Evolutionary conservation across 2,113 vertebrate genomes (phyloP).

Genomic region (Puffinus mauretanicus): DNA sequence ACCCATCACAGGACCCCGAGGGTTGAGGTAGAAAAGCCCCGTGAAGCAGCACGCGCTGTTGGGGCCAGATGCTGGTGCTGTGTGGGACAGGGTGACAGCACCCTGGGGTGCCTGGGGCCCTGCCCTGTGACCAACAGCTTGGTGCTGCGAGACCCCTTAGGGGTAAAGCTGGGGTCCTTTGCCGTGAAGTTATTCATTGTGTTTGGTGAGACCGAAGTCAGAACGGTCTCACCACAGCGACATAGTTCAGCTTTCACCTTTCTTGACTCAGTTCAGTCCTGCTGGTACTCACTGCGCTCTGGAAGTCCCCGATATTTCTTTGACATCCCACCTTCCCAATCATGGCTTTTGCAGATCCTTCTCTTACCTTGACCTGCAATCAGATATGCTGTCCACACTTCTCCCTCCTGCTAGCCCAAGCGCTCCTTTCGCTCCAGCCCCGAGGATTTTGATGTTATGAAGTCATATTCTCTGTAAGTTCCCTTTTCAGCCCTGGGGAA

Average conservation of each 20-base stretch:
- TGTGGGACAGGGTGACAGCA: background rate
- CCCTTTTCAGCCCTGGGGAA: background rate
- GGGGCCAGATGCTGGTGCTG: background rate
- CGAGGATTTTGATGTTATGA: background rate
- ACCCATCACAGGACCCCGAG: background rate
- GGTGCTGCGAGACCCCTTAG: background rate
- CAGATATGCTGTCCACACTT: background rate
- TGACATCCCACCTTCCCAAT: background rate
- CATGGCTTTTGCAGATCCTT: background rate
- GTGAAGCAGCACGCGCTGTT: background rate
- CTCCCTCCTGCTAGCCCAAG: background rate
- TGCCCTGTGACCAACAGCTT: rapidly evolving
- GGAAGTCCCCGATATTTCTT: background rate
- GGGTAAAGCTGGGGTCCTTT: background rate
- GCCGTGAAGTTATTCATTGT: rapidly evolving
- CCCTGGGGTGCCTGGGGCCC: background rate
- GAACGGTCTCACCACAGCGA: background rate
- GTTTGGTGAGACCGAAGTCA: background rate
- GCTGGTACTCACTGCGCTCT: background rate
- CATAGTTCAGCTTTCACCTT: background rate
- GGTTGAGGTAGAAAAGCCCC: background rate
- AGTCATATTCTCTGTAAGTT: background rate
- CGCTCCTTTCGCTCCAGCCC: background rate
- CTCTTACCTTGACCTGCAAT: background rate
- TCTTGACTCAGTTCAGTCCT: background rate